Percentiles rank a stretch among this genome's conserved stretches.
Evolutionary conservation across 2,888 invertebrate species (phyloP).

Genomic region (Cryptus armator): DNA sequence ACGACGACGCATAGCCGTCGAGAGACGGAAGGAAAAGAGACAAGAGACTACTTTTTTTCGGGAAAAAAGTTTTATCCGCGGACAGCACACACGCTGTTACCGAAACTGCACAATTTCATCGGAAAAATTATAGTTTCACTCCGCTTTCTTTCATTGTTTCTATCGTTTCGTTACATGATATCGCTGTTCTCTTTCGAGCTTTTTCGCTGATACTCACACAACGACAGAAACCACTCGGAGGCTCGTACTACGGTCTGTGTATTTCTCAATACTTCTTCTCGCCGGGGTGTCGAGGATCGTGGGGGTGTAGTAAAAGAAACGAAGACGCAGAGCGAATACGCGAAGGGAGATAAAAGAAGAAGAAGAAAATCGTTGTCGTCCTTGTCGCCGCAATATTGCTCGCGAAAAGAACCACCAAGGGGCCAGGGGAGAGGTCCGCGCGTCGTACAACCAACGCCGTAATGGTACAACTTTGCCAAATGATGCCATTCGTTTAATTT

Average conservation of each 20-base stretch:
- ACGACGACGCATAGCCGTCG: background rate
- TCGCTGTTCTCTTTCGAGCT: conserved; percentile 12
- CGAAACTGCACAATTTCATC: conserved; percentile 72
- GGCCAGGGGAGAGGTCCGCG: conserved; percentile 1
- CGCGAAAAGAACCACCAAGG: conserved; percentile 59
- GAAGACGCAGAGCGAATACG: conserved; percentile 19
- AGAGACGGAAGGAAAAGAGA: background rate
- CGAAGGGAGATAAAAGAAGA: conserved; percentile 65
- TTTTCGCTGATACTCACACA: conserved; percentile 39
- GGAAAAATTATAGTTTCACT: conserved; percentile 75
- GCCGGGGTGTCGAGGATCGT: conserved; percentile 69
- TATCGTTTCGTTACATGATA: conserved; percentile 54
- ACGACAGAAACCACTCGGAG: conserved; percentile 4
- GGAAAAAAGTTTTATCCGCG: conserved; percentile 43
- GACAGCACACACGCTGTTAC: conserved; percentile 43
- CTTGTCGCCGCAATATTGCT: conserved; percentile 74
- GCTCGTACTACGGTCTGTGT: background rate
- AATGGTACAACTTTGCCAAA: conserved; percentile 82
- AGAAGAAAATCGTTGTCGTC: conserved; percentile 53
- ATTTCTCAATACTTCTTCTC: conserved; percentile 52
- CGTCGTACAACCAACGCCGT: conserved; percentile 57
- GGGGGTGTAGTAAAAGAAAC: conserved; percentile 40
- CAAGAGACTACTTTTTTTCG: background rate
- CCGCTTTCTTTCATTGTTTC: conserved; percentile 71
- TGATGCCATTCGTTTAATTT: conserved; percentile 83